A percentile compares a stretch with the other conserved stretches of the same genome.
Conservation (phyloP, 2,888 invertebrate genomes). For the Spicauda simplicius region DNA sequence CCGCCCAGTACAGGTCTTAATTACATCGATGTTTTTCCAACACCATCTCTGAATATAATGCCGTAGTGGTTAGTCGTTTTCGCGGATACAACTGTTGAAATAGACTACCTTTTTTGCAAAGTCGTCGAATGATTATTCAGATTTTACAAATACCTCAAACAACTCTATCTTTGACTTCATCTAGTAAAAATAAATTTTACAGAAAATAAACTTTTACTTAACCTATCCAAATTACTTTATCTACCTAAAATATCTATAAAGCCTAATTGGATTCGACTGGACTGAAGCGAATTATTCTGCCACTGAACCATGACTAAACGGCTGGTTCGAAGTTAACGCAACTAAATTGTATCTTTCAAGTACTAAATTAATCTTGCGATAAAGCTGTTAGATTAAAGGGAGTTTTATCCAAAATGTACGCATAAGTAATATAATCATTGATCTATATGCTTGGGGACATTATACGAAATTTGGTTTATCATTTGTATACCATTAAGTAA, state of each 20-base stretch:
- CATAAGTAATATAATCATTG: neutral
- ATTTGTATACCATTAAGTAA: no score
- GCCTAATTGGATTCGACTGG: neutral
- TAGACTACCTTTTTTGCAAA: neutral
- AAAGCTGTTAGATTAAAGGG: neutral
- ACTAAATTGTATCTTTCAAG: neutral
- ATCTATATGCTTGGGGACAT: neutral
- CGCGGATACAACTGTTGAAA: neutral
- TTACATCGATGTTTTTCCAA: conserved; percentile 16
- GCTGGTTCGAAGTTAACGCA: neutral
- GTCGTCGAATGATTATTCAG: no score
- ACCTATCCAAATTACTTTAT: neutral
- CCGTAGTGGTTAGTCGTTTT: neutral
- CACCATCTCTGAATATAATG: neutral
- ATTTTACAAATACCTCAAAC: no score
- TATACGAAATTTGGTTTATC: neutral
- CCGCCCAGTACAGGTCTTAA: conserved; percentile 66
- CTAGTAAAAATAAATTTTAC: neutral
- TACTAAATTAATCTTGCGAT: neutral
- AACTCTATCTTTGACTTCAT: no score
- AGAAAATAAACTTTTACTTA: neutral
- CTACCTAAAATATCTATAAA: neutral
- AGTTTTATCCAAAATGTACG: neutral
- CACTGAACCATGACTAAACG: neutral
- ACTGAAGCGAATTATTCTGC: conserved; percentile 1